phyloP scores from a whole-genome alignment of 2,888 invertebrate genomes.

The Hemicrepidius hirtus region DNA sequence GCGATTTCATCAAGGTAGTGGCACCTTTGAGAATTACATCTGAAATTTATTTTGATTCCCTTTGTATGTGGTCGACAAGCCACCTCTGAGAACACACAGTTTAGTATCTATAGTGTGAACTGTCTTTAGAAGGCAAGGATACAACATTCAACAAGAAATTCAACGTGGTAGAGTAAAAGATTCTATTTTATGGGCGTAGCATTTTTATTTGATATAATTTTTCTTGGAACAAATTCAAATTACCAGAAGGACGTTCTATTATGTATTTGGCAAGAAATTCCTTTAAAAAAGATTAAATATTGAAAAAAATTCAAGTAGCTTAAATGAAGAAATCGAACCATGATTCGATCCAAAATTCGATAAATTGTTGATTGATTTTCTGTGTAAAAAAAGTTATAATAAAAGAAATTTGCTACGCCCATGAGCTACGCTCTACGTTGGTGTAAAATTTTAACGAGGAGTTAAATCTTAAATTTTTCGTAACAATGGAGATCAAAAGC shows the following conservation, averaged over 20 bases:
- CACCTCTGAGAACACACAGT: conserved; percentile 42
- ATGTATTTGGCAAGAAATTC: too few relatives aligned
- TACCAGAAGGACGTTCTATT: too few relatives aligned
- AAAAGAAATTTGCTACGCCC: conserved; percentile 18
- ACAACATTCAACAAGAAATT: conserved; percentile 33
- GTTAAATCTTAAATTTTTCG: conserved; percentile 24
- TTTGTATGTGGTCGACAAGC: conserved; percentile 12
- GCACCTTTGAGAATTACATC: conserved; percentile 23
- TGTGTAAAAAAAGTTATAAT: too few relatives aligned
- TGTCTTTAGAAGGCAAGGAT: conserved; percentile 39
- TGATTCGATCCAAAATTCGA: too few relatives aligned
- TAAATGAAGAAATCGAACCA: too few relatives aligned
- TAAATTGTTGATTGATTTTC: too few relatives aligned
- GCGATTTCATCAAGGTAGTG: conserved; percentile 32
- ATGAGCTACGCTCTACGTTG: conserved; percentile 13
- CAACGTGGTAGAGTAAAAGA: conserved; percentile 4
- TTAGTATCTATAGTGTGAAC: conserved; percentile 43
- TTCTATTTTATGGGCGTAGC: background rate
- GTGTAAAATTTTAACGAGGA: conserved; percentile 17
- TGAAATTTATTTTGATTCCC: conserved; percentile 22
- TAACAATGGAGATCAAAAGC: conserved; percentile 46
- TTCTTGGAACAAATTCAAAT: background rate
- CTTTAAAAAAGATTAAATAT: too few relatives aligned
- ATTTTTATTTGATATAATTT: background rate
- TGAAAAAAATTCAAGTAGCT: too few relatives aligned